Evolutionary conservation across 2,888 invertebrate genomes (phyloP), one percentile per base, ranked within the genome.

Genomic region (Philhelius pedissequus): DNA sequence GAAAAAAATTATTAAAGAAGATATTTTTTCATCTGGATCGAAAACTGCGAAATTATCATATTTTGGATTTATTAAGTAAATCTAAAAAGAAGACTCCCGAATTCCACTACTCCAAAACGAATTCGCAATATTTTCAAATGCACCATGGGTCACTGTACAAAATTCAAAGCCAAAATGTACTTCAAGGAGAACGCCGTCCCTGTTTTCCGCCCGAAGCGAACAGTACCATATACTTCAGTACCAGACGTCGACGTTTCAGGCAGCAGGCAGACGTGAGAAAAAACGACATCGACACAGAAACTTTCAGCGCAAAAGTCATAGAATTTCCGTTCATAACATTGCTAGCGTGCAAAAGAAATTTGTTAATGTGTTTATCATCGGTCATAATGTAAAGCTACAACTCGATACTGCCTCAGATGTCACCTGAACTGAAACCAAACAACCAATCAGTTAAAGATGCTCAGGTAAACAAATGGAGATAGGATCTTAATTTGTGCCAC

Each of bases 91-190:
- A n/a, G n/a, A 60, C 30, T 27, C 35, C 20, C 20, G 45, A 38
- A 25, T 50, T 22, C 60, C 38, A 60, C 43, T 48, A 35, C 25
- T 73, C 25, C 58, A 45, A 43, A 27, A 25, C 27, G 64, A 75
- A 30, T 86, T 81, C 64, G 56, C 78, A 8, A 77, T 40, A 68
- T 79, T 64, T 84, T 86, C 38, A 38, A 58, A 22, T n/a, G n/a
- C n/a, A n/a, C n/a, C n/a, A 66, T 50, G 7, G 83, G 81, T 50
- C 64, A 71, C 35, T 86, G 86, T 48, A 71, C 50, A 6, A 87
- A 87, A 75, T 83, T 86, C 13, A 86, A 87, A 69, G 84, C 82
- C 40, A 75, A 86, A 56, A 64, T 87, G 9, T 75, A 74, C 18
- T 69, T 87, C 0, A 86, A 87, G 38, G 75, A 78, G 20, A 73